These are phyloP conservation scores for Micoletzkya japonica DNA, from an alignment of 2,888 invertebrate species.

Conservation along the genomic window DNA sequence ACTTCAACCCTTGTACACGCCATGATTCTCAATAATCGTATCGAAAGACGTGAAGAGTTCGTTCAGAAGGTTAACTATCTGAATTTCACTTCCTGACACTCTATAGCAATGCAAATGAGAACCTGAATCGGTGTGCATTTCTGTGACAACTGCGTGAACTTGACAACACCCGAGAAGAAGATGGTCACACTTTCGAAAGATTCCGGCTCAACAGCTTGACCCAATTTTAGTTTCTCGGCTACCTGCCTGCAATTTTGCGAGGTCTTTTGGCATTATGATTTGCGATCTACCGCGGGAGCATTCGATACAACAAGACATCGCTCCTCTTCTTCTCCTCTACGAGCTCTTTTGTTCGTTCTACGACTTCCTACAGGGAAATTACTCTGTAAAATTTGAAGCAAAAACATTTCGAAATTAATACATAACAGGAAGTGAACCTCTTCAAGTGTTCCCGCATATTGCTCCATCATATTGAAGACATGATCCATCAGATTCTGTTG, in stretches of 20 bases:
- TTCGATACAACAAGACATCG: slow-evolving; percentile 53
- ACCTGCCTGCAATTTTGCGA: slow-evolving; percentile 49
- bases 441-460: slow-evolving; percentile 56
- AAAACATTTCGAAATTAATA: too few species aligned
- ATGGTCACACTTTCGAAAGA: slow-evolving; percentile 57
- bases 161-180: slow-evolving; percentile 61
- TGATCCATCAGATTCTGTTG: slow-evolving; percentile 56
- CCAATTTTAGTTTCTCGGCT: slow-evolving; percentile 56
- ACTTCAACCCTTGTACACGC: slow-evolving; percentile 50
- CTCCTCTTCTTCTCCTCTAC: slow-evolving; percentile 57
- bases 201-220: slow-evolving; percentile 59
- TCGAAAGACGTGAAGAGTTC: slow-evolving; percentile 57
- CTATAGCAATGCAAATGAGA: not conserved
- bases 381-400: too few species aligned
- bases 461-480: slow-evolving; percentile 58
- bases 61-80: slow-evolving; percentile 56
- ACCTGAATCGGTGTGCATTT: slow-evolving; percentile 60
- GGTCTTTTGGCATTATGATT: not conserved
- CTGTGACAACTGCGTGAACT: slow-evolving; percentile 56
- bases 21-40: slow-evolving; percentile 53
- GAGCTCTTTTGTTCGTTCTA: slow-evolving; percentile 54
- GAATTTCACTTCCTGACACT: too few species aligned
- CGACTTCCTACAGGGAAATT: slow-evolving; percentile 42
- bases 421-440: too few species aligned
- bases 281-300: slow-evolving; percentile 48